Base-by-base conservation (phyloP, 2,797 vertebrate genomes). In the Nasua narica region DNA sequence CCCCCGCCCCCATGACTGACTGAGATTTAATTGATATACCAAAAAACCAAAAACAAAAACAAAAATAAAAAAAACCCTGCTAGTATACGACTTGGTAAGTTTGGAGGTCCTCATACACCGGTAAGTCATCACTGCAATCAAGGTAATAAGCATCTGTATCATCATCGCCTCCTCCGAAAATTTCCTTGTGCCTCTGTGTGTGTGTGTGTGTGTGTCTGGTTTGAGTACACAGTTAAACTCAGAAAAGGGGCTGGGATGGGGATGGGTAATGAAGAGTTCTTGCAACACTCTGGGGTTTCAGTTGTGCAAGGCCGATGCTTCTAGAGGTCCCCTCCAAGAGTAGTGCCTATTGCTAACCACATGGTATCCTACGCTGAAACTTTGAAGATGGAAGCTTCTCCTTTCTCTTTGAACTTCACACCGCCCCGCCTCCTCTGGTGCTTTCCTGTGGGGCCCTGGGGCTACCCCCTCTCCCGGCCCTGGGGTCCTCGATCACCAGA, bases 401-500 rank as follows among this genome's bases (percentile, higher is more conserved):
- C 29, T 77, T 40, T 56, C 46, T 18, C 11, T 70, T 35, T 52
- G 23, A 74, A 25, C 62, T 70, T 90, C 50, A 32, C 0, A 4
- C 43, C 0, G 3, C 27, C 0, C 8, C 7, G 7, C 19, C 46
- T 32, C 23, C 4, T 37, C 65, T 40, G 35, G 40, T 23, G 50
- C 40, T 90, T 87, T 65, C 37, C 37, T 25, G 1, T 3, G 60
- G 62, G 62, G 46, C 5, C 3, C 5, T 29, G 19, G 50, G 43
- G 5, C 46, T n/a, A 43, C 19, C 46, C 15, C 37, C 48, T 35
- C n/a, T 56, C 70, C 48, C 10, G 11, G 35, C 52, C 70, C 19
- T 46, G 62, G n/a, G n/a, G n/a, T n/a, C n/a, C n/a, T n/a, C n/a
- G n/a, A n/a, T n/a, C n/a, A n/a, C n/a, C n/a, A n/a, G n/a, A n/a